Conservation (phyloP, 1,140 invertebrate species). For the Tetramorium simillimum region DNA sequence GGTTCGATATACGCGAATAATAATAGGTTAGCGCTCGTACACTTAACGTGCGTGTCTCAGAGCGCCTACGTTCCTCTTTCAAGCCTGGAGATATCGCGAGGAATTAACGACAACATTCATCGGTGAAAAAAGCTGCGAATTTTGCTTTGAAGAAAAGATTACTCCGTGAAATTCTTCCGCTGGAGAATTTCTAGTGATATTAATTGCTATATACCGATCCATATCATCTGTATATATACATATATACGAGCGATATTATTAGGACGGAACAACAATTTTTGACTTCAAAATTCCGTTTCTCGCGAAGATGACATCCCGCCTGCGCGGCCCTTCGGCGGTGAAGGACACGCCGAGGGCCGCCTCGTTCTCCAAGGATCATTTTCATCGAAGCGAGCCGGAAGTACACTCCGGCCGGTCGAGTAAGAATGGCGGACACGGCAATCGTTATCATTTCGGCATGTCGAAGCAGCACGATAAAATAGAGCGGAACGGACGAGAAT, state of each 20-base stretch:
- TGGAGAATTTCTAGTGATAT: not conserved
- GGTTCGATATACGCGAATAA: conserved; percentile 57
- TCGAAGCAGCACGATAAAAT: conserved; percentile 43
- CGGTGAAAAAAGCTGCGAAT: not conserved
- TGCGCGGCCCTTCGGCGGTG: conserved; percentile 67
- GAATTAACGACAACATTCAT: conserved; percentile 8
- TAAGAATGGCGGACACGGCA: conserved; percentile 48
- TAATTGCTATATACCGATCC: not conserved
- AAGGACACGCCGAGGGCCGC: conserved; percentile 56
- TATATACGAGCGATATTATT: not conserved
- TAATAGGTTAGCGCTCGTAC: conserved; percentile 55
- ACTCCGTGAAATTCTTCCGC: not conserved
- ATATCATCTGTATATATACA: not conserved
- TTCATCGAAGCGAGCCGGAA: conserved; percentile 44
- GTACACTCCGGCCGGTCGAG: not conserved
- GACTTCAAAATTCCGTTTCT: conserved; percentile 30
- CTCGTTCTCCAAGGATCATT: conserved; percentile 46
- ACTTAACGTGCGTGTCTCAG: conserved; percentile 47
- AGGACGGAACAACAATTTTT: not conserved
- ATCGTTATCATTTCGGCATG: conserved; percentile 69
- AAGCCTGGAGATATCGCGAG: conserved; percentile 15
- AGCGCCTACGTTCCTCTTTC: conserved; percentile 37
- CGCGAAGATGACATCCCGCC: conserved; percentile 78
- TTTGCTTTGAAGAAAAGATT: not conserved
- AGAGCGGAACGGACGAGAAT: conserved; percentile 59